phyloP scores from a whole-genome alignment of 2,797 vertebrate species.

The Semotilus atromaculatus region DNA sequence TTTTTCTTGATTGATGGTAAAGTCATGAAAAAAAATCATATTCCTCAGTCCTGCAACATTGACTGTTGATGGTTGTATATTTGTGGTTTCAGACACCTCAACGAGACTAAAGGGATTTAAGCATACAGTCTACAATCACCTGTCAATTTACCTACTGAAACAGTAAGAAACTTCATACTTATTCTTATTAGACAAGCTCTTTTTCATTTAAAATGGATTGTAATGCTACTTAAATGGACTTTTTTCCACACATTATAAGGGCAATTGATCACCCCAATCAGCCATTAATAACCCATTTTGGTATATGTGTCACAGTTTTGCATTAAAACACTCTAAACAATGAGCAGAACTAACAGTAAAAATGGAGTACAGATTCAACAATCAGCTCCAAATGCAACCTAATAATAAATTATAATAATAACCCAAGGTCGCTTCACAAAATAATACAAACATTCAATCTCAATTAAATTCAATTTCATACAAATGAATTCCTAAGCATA shows the following conservation, averaged over 20 bases:
- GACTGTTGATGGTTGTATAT: conserved; percentile 38
- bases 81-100: conserved; percentile 48
- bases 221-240: background rate
- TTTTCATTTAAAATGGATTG: background rate
- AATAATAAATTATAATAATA: too few species aligned
- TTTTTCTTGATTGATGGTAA: background rate
- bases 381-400: background rate
- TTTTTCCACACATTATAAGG: background rate
- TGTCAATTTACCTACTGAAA: background rate
- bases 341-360: conserved; percentile 4
- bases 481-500: background rate
- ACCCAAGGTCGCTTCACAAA: too few species aligned
- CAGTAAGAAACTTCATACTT: conserved; percentile 23
- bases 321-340: conserved; percentile 23
- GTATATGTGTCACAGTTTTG: background rate
- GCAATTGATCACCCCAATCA: background rate
- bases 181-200: background rate
- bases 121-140: conserved; percentile 18
- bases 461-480: too few species aligned
- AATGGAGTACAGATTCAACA: conserved; percentile 33
- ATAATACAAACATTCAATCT: too few species aligned
- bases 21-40: background rate
- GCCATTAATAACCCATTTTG: conserved; percentile 14
- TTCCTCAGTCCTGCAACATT: conserved; percentile 2
- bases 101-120: conserved; percentile 19